phyloP scores from a whole-genome alignment of 2,797 vertebrate species.

The Xiphorhynchus erythropygius region DNA sequence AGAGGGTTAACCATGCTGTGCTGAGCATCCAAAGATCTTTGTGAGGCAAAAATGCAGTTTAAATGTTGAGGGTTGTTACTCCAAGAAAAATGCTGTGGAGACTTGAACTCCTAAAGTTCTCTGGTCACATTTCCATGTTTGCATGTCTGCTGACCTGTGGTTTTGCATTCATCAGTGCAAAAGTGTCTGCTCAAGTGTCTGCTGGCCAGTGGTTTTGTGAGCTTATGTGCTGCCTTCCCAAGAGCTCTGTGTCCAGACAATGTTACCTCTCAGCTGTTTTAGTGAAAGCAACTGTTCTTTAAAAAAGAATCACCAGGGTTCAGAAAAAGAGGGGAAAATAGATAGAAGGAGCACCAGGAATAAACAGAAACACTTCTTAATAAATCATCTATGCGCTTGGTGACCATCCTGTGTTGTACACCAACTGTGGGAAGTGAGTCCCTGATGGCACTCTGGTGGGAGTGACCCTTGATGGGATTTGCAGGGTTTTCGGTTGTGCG shows the following conservation, averaged over 20 bases:
- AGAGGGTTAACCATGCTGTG: background rate
- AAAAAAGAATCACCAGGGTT: background rate
- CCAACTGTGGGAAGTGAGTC: background rate
- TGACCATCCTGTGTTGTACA: accelerated
- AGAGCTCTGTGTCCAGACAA: background rate
- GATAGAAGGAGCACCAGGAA: background rate
- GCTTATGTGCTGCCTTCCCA: background rate
- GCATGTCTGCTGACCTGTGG: accelerated
- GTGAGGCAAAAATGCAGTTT: background rate
- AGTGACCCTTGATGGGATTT: background rate
- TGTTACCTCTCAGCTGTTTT: background rate
- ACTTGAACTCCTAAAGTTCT: background rate
- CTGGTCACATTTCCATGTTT: accelerated
- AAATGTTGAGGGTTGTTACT: background rate
- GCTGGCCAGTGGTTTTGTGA: background rate
- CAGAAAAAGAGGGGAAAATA: background rate
- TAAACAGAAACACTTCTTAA: background rate
- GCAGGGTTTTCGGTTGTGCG: background rate
- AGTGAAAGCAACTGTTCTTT: background rate
- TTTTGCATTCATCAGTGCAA: background rate
- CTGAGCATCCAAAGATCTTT: background rate
- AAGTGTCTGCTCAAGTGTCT: background rate
- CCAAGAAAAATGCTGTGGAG: background rate
- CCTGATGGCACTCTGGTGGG: background rate
- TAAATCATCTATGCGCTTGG: background rate